Evolutionary conservation across 1,140 invertebrate genomes (phyloP).

Genomic region (Scaptomyza hsui): DNA sequence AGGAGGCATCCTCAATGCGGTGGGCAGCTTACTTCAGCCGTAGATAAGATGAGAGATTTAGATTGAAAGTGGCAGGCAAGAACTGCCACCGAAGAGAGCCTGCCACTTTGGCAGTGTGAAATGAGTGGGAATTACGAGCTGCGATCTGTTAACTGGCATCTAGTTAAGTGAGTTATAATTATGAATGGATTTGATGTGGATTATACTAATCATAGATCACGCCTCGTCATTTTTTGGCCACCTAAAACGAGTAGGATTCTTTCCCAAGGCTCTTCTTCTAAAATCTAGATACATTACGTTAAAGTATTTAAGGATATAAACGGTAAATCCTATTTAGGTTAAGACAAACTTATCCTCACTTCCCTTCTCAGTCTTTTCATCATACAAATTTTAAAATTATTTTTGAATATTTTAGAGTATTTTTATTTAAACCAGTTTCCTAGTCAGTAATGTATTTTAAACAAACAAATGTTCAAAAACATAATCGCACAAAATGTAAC

Average conservation of each 20-base stretch:
- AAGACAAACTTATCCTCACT: no score
- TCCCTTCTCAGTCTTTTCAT: no score
- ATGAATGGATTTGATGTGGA: neutral
- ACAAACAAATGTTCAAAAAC: no score
- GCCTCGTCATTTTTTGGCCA: no score
- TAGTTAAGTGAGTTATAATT: neutral
- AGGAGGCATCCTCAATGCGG: neutral
- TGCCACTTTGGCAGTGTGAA: conserved; percentile 39
- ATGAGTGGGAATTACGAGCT: conserved; percentile 34
- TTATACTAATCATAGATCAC: neutral
- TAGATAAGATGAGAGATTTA: conserved; percentile 51
- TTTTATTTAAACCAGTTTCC: no score
- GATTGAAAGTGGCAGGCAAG: conserved; percentile 54
- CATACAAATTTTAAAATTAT: no score
- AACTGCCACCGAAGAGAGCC: conserved; percentile 51
- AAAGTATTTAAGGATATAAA: no score
- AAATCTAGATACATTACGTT: no score
- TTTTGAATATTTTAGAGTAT: no score
- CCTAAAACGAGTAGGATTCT: neutral
- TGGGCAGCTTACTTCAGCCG: conserved; percentile 61
- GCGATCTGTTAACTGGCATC: conserved; percentile 2
- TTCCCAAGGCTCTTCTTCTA: no score
- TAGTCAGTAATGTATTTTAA: no score
- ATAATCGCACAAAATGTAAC: neutral
- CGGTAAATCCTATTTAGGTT: no score